Percentiles rank a stretch among this genome's conserved stretches.
phyloP scores from a whole-genome alignment of 2,113 vertebrate genomes.

The Bubo bubo region DNA sequence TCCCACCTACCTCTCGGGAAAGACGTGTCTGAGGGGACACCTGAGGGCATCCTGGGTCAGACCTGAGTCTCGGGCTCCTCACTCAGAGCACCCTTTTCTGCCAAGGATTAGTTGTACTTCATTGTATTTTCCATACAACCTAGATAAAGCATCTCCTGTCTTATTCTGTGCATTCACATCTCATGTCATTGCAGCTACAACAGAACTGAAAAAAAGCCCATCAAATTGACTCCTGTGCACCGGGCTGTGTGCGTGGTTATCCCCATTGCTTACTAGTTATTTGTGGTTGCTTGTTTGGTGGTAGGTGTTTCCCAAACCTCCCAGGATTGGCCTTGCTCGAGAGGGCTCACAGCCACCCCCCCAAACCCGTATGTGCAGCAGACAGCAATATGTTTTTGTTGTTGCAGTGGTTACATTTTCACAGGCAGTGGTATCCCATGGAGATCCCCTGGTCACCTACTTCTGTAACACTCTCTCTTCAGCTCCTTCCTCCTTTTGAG shows the following conservation, averaged over 20 bases:
- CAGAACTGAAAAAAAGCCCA: not conserved
- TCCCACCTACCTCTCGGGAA: not conserved
- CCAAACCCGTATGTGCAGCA: not conserved
- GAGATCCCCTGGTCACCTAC: not conserved
- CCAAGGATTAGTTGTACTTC: not conserved
- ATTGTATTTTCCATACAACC: not conserved
- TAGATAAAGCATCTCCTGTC: slow-evolving; percentile 5
- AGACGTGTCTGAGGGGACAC: not conserved
- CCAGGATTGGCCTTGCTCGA: not conserved
- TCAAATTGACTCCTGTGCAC: not conserved
- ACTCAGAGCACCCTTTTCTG: not conserved
- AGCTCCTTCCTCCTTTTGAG: not conserved
- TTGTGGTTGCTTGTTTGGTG: not conserved
- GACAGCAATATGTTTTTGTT: not conserved
- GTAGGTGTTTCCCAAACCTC: not conserved
- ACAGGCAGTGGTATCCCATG: not conserved
- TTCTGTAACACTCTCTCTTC: not conserved
- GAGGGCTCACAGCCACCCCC: not conserved
- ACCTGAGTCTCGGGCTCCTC: not conserved
- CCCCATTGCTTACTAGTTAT: not conserved
- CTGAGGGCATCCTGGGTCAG: not conserved
- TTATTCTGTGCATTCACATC: slow-evolving; percentile 36
- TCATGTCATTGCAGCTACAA: slow-evolving; percentile 14
- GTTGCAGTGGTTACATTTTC: not conserved
- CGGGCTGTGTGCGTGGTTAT: not conserved